Conservation (phyloP, 1,140 invertebrate species). For the Oncopodura yosiiana region DNA sequence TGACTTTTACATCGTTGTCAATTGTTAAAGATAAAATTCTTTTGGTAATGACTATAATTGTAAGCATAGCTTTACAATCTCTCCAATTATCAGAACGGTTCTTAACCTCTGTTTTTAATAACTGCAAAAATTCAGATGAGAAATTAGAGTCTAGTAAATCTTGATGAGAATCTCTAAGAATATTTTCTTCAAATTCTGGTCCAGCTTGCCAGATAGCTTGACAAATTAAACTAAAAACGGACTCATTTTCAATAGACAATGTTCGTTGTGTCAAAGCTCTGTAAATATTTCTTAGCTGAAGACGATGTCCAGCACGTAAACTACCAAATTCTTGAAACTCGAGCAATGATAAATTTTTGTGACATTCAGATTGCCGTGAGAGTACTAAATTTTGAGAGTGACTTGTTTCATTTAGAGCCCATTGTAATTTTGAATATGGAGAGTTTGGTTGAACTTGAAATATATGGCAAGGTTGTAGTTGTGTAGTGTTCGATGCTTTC, state of each 20-base stretch:
- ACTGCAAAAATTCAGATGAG: conserved; percentile 7
- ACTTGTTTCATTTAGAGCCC: neutral
- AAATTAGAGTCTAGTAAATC: conserved; percentile 12
- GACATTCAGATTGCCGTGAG: conserved; percentile 2
- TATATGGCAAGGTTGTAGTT: too few relatives aligned
- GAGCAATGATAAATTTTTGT: neutral
- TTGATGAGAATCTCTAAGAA: conserved; percentile 1
- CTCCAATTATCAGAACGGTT: conserved; percentile 21
- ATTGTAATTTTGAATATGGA: neutral
- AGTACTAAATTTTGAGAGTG: neutral
- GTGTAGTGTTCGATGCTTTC: too few relatives aligned
- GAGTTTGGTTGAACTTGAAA: neutral
- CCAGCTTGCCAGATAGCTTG: conserved; percentile 24
- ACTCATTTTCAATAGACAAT: conserved; percentile 12
- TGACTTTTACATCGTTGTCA: neutral
- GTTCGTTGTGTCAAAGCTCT: neutral
- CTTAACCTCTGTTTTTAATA: conserved; percentile 1
- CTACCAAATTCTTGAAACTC: conserved; percentile 19
- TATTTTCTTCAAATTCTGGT: neutral
- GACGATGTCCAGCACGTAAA: conserved; percentile 15
- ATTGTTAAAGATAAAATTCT: neutral
- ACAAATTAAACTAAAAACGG: conserved; percentile 16
- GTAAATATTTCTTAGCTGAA: conserved; percentile 25
- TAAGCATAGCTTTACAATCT: conserved; percentile 4
- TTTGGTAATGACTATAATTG: conserved; percentile 5